Evolutionary conservation across 2,888 invertebrate genomes (phyloP), one percentile per base, ranked within the genome.

Genomic region (Myopa testacea): DNA sequence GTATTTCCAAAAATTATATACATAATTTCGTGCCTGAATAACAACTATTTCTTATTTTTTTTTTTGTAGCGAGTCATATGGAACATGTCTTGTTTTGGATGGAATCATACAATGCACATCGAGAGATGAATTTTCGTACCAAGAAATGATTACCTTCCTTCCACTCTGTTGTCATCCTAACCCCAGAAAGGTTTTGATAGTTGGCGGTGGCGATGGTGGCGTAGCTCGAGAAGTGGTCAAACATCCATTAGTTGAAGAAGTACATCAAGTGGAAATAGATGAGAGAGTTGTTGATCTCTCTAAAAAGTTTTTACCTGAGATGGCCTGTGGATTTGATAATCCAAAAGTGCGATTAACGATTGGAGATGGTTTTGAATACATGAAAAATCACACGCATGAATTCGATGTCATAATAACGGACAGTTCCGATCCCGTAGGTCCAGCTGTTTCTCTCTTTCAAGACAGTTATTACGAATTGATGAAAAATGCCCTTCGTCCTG

Each of bases 341-440:
- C 93, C 95, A 0, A 98, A 98, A 89, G 89, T 99, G 34, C 93
- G 91, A 0, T 90, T 99, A 0, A 93, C 93, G 85, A 93, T 98
- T 63, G 95, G 95, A 0, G 99, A 99, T 89, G 99, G 99, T 0
- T 97, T 98, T 87, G 95, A 97, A 83, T 99, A 96, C 88, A 95
- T 99, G 93, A 94, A 95, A 85, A 92, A 94, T 74, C 95, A 98
- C 86, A 91, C 91, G 78, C 91, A 93, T 62, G 94, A 95, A 89
- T 99, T 97, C 88, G 99, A 99, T 90, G 96, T 99, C 65, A 98
- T 99, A 81, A 98, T 99, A 77, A 99, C 99, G 0, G 99, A 99
- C 88, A 98, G 98, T 81, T 98, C 98, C 62, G 99, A 99, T 91
- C 99, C 99, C 0, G 92, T 98, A 45, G 99, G 98, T 0, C 94